These are phyloP conservation scores for rat (Rattus norvegicus) DNA, from an alignment of 2,113 vertebrate species.

Conservation along the genomic window DNA sequence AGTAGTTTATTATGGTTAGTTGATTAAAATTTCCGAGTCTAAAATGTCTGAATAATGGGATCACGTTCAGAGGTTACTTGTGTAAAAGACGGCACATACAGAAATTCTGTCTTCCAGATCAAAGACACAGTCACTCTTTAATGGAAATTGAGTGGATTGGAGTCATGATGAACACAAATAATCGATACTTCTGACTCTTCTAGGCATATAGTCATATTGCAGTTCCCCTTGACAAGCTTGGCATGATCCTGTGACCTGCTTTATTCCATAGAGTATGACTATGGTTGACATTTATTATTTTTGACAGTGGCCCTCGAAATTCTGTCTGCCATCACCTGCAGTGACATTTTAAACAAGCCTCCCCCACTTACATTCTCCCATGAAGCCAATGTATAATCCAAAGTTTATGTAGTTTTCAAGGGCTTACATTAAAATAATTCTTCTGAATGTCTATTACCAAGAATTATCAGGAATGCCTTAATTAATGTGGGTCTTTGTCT, in stretches of 20 bases:
- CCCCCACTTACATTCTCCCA: not conserved
- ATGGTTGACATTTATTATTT: conserved; percentile 3
- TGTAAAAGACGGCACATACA: not conserved
- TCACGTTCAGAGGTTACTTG: not conserved
- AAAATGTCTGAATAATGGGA: conserved; percentile 42
- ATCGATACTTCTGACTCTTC: not conserved
- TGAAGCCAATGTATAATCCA: not conserved
- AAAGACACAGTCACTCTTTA: not conserved
- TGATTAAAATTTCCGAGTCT: conserved; percentile 27
- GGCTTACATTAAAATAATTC: not conserved
- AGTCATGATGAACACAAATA: not conserved
- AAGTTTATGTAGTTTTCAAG: not conserved
- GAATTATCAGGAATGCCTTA: conserved; percentile 6
- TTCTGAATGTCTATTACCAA: not conserved
- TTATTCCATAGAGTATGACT: not conserved
- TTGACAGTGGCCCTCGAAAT: not conserved
- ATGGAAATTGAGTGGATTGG: not conserved
- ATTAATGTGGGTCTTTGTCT: not conserved
- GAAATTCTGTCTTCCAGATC: not conserved
- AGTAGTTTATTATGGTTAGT: not conserved
- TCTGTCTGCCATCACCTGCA: not conserved
- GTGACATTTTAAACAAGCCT: not conserved
- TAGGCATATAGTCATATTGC: not conserved
- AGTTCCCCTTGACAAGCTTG: not conserved
- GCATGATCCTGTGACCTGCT: not conserved